Evolutionary conservation across 2,113 vertebrate species (phyloP).

Genomic region (Sialia sialis): DNA sequence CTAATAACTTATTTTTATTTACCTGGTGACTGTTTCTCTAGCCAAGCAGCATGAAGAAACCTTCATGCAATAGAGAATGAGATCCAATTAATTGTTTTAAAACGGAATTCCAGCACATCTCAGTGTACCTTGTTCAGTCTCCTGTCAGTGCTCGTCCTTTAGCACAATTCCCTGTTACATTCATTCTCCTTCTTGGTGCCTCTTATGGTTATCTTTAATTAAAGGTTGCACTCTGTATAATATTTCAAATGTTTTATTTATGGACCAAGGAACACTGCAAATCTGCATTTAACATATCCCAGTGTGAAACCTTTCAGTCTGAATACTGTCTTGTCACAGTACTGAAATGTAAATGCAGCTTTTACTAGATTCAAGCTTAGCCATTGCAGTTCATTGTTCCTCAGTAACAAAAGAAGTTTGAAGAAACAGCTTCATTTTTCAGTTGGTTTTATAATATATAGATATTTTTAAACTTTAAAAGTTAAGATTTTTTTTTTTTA

Average conservation of each 20-base stretch:
- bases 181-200: not conserved
- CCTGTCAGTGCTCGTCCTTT: not conserved
- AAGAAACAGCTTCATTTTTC: not conserved
- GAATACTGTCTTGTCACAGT: not conserved
- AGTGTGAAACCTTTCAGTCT: not conserved
- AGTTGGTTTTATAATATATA: not conserved
- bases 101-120: not conserved
- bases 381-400: not conserved
- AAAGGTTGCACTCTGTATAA: not conserved
- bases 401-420: not conserved
- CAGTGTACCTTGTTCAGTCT: not conserved
- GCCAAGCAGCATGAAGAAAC: not conserved
- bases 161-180: not conserved
- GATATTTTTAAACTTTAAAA: not conserved
- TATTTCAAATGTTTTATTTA: conserved; percentile 49
- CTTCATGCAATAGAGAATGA: not conserved
- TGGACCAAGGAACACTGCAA: conserved; percentile 6
- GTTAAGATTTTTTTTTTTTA: not conserved
- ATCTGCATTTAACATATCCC: not conserved
- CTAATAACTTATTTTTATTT: not conserved
- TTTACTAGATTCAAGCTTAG: not conserved
- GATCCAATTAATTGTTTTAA: not conserved
- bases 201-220: conserved; percentile 26
- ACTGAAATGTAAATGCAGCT: conserved; percentile 46
- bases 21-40: not conserved